Evolutionary conservation across 2,113 vertebrate species (phyloP), one percentile per base, ranked within the genome.

Genomic region (Rhinopomastus cyanomelas): DNA sequence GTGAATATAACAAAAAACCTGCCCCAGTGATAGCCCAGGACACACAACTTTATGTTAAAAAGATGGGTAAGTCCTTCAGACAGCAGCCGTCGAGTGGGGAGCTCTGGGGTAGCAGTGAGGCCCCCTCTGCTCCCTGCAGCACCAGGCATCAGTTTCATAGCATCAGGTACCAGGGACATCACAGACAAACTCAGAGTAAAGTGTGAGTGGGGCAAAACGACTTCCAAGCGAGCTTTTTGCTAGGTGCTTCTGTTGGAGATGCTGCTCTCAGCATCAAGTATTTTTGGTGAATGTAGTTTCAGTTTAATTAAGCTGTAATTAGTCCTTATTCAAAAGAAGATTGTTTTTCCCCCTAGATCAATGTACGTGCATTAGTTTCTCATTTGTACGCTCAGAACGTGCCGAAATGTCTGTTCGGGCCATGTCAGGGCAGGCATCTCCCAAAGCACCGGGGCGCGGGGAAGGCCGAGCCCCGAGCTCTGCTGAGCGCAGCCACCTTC

Each of bases 361-460:
- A 6, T 7, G 2, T 7, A 7, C 1, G 1, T 4, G 26, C 2
- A 1, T 13, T 22, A 39, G 32, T 0, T 78, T 80, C 46, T 19
- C 11, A 6, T 13, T 17, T 0, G 0, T 4, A 5, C 3, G 21
- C 3, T n/a, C 17, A 39, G 5, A 49, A 76, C n/a, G 21, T 1
- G 7, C 4, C 3, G 9, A 46, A n/a, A 11, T 16, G 34, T 3
- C 39, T 42, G 11, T 15, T 12, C 11, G 39, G 39, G 39, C 39
- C 39, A 11, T 42, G 11, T 42, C 11, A 15, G 15, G 39, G 39
- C 39, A 11, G 39, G 39, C 39, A 42, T 42, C 11, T 11, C 39
- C 39, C 39, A 42, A 42, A 42, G 39, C 39, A 42, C 11, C 39
- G 15, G 39, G 39, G 39, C 39, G 11, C 15, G 11, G 39, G 39